These are phyloP conservation scores for Torymus auratus DNA, from an alignment of 2,888 invertebrate species.

Conservation along the genomic window DNA sequence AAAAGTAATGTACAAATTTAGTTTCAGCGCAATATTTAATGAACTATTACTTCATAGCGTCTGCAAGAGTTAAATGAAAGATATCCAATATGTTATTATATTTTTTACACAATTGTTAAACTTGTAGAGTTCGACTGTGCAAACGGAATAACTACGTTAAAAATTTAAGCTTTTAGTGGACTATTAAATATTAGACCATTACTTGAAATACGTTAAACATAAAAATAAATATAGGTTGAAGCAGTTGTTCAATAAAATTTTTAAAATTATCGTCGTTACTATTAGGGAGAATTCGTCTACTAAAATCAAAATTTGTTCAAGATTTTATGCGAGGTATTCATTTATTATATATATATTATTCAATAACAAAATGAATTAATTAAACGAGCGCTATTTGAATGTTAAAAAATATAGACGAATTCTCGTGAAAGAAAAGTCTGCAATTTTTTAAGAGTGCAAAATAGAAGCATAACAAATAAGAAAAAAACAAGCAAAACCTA, in stretches of 20 bases:
- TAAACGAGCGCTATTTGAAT: background rate
- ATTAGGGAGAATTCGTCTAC: too few species aligned
- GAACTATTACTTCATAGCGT: background rate
- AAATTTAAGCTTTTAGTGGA: constrained; percentile 14
- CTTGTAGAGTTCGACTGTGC: constrained; percentile 30
- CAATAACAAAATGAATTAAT: background rate
- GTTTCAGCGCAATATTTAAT: background rate
- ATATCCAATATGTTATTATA: background rate
- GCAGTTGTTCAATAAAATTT: too few species aligned
- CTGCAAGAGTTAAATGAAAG: background rate
- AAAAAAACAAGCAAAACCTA: constrained; percentile 29
- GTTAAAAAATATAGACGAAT: background rate
- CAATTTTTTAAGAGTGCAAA: constrained; percentile 27
- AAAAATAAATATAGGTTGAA: too few species aligned
- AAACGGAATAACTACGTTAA: constrained; percentile 7
- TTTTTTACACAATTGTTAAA: background rate
- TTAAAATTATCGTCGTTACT: too few species aligned
- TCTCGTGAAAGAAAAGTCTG: background rate
- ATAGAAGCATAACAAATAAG: constrained; percentile 34
- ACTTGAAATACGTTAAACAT: too few species aligned
- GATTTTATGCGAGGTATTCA: background rate
- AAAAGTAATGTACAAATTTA: too few species aligned
- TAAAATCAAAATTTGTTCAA: constrained; percentile 11
- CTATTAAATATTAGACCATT: background rate
- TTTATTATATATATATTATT: background rate